Base-by-base conservation (phyloP, 2,797 vertebrate species). In the Bucorvus abyssinicus region DNA sequence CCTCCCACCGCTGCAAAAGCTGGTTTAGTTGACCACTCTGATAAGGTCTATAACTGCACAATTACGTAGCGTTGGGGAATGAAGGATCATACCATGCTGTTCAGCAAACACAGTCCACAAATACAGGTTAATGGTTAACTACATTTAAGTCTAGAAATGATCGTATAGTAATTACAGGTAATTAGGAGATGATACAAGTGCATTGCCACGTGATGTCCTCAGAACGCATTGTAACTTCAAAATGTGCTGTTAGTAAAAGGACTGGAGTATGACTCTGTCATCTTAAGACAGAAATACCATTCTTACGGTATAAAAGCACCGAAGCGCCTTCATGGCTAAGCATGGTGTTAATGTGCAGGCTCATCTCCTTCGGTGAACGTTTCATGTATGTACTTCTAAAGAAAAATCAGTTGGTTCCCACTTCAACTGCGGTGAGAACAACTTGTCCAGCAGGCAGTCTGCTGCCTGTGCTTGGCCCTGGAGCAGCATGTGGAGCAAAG, bases 51-150 rank as follows among this genome's bases (percentile, higher is more conserved):
- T 77, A 70, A 44, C 68, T 77, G 64, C 47, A 22, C 3, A 9
- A 88, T 90, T 86, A 40, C 67, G 34, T 50, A 64, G 90, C 5
- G 0, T 7, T 61, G 52, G 56, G 67, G 67, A 87, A 32, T 67
- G 71, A 94, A 76, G 60, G 80, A 93, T 84, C 86, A 75, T 68
- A 44, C 26, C 34, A 20, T 59, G 34, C 70, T 89, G 60, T 87
- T 95, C 83, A 77, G 78, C 94, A 96, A 94, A 94, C 83, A 87
- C 10, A 22, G 47, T 77, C 80, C 87, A 21, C 71, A 87, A 90
- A 89, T 90, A 89, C 81, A 83, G 79, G 94, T 94, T 96, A 96
- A 96, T 95, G 78, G 81, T 87, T 96, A 95, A 93, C 91, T 84
- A 8, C 44, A 19, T 63, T 63, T 55, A 79, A 91, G 63, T 70